phyloP scores from a whole-genome alignment of 2,888 invertebrate genomes.

The Exephanes ischioxanthus region DNA sequence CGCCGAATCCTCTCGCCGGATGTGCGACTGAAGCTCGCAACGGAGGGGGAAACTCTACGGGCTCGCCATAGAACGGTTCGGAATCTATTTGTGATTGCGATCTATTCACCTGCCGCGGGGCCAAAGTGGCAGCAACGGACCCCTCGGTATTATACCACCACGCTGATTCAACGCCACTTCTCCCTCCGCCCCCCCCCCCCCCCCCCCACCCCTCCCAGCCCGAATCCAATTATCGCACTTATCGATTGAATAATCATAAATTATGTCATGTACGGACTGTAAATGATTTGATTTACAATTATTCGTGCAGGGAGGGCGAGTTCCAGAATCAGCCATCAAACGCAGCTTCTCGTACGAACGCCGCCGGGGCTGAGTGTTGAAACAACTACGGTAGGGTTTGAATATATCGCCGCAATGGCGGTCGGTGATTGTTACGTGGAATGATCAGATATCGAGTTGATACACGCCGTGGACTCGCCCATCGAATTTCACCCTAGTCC shows the following conservation, averaged over 20 bases:
- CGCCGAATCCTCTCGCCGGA: slow-evolving; percentile 38
- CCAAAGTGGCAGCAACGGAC: slow-evolving; percentile 36
- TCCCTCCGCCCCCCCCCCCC: neutral
- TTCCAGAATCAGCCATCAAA: slow-evolving; percentile 54
- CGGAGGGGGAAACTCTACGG: slow-evolving; percentile 12
- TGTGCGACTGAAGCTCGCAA: slow-evolving; percentile 38
- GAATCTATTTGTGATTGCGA: slow-evolving; percentile 60
- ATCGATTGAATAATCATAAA: slow-evolving; percentile 62
- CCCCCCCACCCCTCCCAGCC: neutral
- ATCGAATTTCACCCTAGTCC: slow-evolving; percentile 60
- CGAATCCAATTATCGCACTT: slow-evolving; percentile 61
- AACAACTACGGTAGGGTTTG: slow-evolving; percentile 38
- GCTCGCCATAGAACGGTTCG: slow-evolving; percentile 17
- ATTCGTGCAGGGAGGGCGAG: slow-evolving; percentile 44
- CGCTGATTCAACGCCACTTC: neutral
- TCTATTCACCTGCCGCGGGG: slow-evolving; percentile 60
- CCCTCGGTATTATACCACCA: slow-evolving; percentile 21
- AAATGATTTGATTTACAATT: slow-evolving; percentile 61
- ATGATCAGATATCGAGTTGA: slow-evolving; percentile 63
- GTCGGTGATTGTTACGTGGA: slow-evolving; percentile 29
- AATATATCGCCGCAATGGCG: slow-evolving; percentile 30
- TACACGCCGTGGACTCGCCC: slow-evolving; percentile 54
- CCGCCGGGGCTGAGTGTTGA: slow-evolving; percentile 31
- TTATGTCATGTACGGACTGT: slow-evolving; percentile 43
- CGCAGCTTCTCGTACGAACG: slow-evolving; percentile 22